Percentiles rank a stretch among this genome's conserved stretches.
Conservation (phyloP, 2,888 invertebrate genomes). For the Atethmia centrago region DNA sequence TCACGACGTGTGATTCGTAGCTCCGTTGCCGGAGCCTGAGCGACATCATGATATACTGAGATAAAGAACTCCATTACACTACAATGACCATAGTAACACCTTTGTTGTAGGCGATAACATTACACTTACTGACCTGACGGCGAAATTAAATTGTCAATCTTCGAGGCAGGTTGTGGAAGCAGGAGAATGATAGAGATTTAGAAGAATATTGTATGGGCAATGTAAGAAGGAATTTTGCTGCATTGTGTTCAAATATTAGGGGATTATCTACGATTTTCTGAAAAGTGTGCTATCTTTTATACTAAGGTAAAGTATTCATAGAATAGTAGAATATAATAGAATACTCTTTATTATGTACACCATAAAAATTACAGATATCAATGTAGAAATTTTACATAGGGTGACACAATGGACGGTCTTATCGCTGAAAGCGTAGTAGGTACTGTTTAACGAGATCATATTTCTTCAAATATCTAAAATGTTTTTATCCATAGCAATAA, state of each 20-base stretch:
- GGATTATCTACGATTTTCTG: background rate
- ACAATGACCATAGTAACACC: constrained; percentile 77
- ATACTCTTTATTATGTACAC: too few relatives aligned
- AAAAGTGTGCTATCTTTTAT: background rate
- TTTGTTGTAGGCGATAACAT: constrained; percentile 51
- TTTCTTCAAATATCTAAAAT: background rate
- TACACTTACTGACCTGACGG: constrained; percentile 28
- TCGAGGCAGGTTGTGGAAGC: background rate
- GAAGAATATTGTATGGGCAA: background rate
- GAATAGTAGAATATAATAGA: too few relatives aligned
- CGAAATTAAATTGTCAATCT: constrained; percentile 19
- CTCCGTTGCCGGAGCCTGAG: constrained; percentile 51
- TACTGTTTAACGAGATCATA: background rate
- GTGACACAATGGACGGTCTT: too few relatives aligned
- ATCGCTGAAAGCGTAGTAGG: too few relatives aligned
- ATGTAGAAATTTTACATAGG: too few relatives aligned
- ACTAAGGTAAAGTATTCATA: background rate
- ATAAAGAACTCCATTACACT: constrained; percentile 78
- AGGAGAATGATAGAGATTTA: background rate
- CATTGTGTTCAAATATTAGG: too few relatives aligned
- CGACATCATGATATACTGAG: constrained; percentile 78
- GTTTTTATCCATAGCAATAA: too few relatives aligned
- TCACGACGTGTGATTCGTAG: constrained; percentile 45
- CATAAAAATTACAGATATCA: too few relatives aligned
- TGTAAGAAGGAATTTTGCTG: background rate